Conservation (phyloP, 2,888 invertebrate species). For the Priocnemis perturbator region DNA sequence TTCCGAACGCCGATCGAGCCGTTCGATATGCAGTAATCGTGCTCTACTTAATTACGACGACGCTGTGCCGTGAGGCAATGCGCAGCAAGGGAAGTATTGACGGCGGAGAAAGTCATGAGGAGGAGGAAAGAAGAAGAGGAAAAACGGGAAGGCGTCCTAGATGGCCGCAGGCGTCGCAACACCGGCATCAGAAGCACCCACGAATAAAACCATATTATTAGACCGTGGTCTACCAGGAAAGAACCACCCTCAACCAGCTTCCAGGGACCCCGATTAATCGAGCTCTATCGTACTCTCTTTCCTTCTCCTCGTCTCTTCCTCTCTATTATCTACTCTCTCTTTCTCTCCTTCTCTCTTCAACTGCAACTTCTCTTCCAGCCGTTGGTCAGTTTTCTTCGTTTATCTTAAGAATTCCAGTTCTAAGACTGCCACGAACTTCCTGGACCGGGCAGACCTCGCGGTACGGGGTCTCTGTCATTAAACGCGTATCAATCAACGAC, state of each 20-base stretch:
- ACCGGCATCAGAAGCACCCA: conserved; percentile 64
- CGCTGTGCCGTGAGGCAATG: too few relatives aligned
- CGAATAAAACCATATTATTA: conserved; percentile 71
- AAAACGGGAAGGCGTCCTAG: conserved; percentile 49
- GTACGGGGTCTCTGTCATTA: conserved; percentile 69
- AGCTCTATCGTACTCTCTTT: conserved; percentile 35
- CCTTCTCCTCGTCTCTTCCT: conserved; percentile 8
- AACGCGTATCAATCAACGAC: conserved; percentile 72
- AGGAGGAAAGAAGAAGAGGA: conserved; percentile 37
- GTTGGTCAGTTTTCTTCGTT: not conserved
- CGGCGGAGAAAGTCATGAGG: conserved; percentile 27
- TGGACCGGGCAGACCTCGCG: conserved; percentile 37
- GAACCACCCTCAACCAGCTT: conserved; percentile 62
- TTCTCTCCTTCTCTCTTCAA: not conserved
- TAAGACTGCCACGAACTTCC: conserved; percentile 51
- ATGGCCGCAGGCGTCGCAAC: conserved; percentile 61
- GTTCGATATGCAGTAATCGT: too few relatives aligned
- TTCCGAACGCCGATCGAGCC: too few relatives aligned
- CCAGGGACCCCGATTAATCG: conserved; percentile 57
- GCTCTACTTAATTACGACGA: too few relatives aligned
- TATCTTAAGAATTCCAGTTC: conserved; percentile 28
- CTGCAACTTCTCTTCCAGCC: not conserved
- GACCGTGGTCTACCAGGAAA: conserved; percentile 52
- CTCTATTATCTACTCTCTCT: not conserved
- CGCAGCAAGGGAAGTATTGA: not conserved